Percentiles rank a stretch among this genome's conserved stretches.
These are phyloP conservation scores for Smutsia gigantea DNA, from an alignment of 2,797 vertebrate species.

Conservation along the genomic window DNA sequence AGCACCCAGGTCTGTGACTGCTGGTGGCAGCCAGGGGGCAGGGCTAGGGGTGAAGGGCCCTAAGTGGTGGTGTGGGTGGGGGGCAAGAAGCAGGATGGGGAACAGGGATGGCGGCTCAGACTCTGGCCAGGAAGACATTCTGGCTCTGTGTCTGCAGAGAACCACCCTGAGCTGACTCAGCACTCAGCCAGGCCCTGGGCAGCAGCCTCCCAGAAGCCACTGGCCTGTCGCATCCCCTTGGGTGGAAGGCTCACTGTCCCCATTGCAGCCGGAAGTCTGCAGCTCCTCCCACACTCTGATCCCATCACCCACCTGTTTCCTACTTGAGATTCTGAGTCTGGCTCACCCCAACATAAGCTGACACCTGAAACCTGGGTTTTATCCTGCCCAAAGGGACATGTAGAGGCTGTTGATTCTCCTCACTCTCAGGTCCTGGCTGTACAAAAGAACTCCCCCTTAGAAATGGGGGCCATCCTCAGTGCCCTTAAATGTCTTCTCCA, in stretches of 20 bases:
- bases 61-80: too few species aligned
- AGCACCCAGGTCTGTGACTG: neutral
- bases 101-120: neutral
- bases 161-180: neutral
- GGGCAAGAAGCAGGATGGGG: neutral
- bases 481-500: slow-evolving; percentile 24
- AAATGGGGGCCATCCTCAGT: neutral
- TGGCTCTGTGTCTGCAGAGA: slow-evolving; percentile 13
- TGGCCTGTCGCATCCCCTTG: neutral
- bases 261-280: neutral
- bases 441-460: slow-evolving; percentile 42
- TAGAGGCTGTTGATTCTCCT: slow-evolving; percentile 35
- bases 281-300: neutral
- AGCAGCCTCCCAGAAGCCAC: neutral
- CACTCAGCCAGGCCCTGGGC: neutral
- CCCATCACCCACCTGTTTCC: slow-evolving; percentile 52
- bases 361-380: slow-evolving; percentile 67
- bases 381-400: slow-evolving; percentile 18
- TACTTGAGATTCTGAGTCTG: slow-evolving; percentile 56
- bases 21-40: neutral
- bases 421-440: neutral
- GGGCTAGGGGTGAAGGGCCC: neutral
- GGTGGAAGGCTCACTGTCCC: neutral
- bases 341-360: slow-evolving; percentile 56
- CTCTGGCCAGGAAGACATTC: slow-evolving; percentile 42